Evolutionary conservation across 1,140 invertebrate species (phyloP), one percentile per base, ranked within the genome.

Genomic region (Batillaria attramentaria): DNA sequence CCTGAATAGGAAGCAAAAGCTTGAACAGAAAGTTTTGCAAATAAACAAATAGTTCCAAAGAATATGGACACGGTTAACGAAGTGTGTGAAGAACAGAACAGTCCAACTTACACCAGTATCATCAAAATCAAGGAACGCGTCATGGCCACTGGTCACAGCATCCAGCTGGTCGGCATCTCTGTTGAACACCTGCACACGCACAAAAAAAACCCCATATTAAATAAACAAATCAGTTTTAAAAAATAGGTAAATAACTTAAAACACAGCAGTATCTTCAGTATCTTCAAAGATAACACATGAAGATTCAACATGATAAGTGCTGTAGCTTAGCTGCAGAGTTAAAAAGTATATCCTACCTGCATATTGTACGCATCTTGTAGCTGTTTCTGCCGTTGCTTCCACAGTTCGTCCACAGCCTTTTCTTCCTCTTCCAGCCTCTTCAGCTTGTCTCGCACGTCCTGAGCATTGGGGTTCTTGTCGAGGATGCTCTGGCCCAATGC

Each of bases 161-260:
- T 99, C 98, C 79, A 99, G 97, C 88, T 98, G 96, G 91, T 99
- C 97, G 0, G 97, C 98, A 91, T 99, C 98, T 73, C 96, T 94
- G 89, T 98, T 98, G 91, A 99, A 98, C 79, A 95, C 96, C 97
- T 93, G 99, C 54, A 33, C 62, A 77, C n/a, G 24, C 24, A 13
- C 28, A 35, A 28, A 68, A 18, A 68, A 10, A 28, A 70, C 28
- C 68, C 41, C 18, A 35, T n/a, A 70, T 24, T 16, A 70, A 41
- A 41, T 5, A 70, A 70, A 70, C 62, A 65, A 10, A 65, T 65
- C 6, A 10, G 35, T n/a, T 65, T 65, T 65, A 6, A 65, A 8
- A 65, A 33, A 37, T 28, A n/a, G n/a, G n/a, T n/a, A n/a, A n/a
- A n/a, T n/a, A n/a, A n/a, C n/a, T n/a, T n/a, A n/a, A n/a, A n/a